These are phyloP conservation scores for Carettochelys insculpta DNA, from an alignment of 2,113 vertebrate species.

Conservation along the genomic window DNA sequence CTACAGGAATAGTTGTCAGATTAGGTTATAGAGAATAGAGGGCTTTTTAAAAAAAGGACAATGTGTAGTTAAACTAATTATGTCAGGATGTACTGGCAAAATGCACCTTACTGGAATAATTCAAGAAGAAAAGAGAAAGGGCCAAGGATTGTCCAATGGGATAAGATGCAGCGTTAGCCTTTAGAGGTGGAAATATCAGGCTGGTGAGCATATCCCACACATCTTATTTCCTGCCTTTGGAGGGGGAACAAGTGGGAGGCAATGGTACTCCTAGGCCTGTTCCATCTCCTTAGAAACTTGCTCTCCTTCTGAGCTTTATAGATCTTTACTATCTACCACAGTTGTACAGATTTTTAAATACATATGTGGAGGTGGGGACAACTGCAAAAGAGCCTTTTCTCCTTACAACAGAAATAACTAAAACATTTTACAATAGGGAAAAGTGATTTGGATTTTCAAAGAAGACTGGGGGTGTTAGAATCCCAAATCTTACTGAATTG, in stretches of 20 bases:
- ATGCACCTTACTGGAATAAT: rapidly evolving
- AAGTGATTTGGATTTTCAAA: not conserved
- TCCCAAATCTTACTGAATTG: not conserved
- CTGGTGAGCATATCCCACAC: not conserved
- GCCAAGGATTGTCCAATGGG: not conserved
- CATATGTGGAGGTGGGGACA: not conserved
- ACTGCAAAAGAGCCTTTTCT: not conserved
- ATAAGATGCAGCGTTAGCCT: not conserved
- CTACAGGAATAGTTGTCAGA: rapidly evolving
- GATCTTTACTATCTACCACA: not conserved
- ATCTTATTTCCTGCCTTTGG: not conserved
- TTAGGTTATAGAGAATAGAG: rapidly evolving
- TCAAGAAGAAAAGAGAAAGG: not conserved
- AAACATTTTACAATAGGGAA: not conserved
- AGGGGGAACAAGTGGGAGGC: not conserved
- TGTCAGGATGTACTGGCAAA: rapidly evolving
- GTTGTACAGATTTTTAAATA: not conserved
- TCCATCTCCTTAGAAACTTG: not conserved
- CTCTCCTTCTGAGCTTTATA: not conserved
- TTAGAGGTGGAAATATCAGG: not conserved
- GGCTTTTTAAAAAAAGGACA: rapidly evolving
- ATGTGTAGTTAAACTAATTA: not conserved
- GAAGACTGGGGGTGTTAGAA: not conserved
- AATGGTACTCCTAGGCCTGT: not conserved
- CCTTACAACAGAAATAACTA: not conserved